phyloP scores from a whole-genome alignment of 2,888 invertebrate species.

The Homarus gammarus region DNA sequence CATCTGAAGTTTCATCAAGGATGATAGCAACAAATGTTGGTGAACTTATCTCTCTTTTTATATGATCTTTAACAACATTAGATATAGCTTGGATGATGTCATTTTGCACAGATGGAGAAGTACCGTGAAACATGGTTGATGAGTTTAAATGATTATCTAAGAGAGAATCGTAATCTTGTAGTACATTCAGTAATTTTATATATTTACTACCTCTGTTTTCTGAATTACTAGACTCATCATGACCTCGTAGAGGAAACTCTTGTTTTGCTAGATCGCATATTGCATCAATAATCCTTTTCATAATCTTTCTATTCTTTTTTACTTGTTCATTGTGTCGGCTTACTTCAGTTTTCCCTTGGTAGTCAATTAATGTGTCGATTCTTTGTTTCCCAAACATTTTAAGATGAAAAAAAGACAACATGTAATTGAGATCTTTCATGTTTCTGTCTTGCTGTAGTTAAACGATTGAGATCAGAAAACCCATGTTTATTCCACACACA shows the following conservation, averaged over 20 bases:
- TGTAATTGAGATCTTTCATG: slow-evolving; percentile 21
- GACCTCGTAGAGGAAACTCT: slow-evolving; percentile 2
- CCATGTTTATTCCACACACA: slow-evolving; percentile 12
- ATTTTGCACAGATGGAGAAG: not conserved
- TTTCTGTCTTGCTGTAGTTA: slow-evolving; percentile 4
- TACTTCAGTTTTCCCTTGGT: not conserved
- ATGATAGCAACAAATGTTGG: slow-evolving; percentile 28
- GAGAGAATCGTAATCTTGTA: not conserved
- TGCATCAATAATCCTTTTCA: not conserved
- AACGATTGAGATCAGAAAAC: not conserved
- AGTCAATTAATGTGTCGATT: slow-evolving; percentile 17
- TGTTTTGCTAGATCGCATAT: slow-evolving; percentile 1
- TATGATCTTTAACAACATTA: not conserved
- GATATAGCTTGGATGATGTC: not conserved
- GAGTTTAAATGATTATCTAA: slow-evolving; percentile 13
- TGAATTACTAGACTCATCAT: slow-evolving; percentile 10
- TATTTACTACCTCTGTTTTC: not conserved
- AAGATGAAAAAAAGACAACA: not conserved
- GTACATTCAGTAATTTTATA: slow-evolving; percentile 4
- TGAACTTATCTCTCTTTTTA: slow-evolving; percentile 14
- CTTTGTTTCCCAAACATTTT: slow-evolving; percentile 8
- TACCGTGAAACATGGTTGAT: not conserved
- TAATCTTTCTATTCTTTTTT: not conserved
- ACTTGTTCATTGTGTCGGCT: not conserved
- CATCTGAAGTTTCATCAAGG: not conserved